Conservation (phyloP, 2,113 vertebrate genomes). For the Aptenodytes patagonicus region DNA sequence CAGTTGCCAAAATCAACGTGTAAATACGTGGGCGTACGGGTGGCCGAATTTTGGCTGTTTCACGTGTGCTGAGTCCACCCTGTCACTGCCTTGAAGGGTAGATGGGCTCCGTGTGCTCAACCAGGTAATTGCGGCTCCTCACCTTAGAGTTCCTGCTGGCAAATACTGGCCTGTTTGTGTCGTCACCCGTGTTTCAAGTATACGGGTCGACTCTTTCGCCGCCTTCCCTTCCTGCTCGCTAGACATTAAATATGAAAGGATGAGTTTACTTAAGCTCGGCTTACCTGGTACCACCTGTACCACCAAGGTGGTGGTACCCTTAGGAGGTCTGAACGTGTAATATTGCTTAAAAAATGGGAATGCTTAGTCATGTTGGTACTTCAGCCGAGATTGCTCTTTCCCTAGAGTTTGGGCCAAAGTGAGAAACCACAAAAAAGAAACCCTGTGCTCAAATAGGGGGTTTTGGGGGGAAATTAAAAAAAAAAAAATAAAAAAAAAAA, state of each 20-base stretch:
- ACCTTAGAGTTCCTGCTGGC: not conserved
- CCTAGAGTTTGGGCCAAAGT: not conserved
- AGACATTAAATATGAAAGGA: not conserved
- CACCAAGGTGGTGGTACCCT: no score
- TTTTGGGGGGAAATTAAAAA: not conserved
- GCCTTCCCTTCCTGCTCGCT: not conserved
- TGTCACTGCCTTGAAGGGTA: rapidly evolving
- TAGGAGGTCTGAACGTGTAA: not conserved
- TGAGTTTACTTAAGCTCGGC: not conserved
- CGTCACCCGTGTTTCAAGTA: rapidly evolving
- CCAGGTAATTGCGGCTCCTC: rapidly evolving
- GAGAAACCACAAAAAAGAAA: not conserved
- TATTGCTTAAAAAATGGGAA: not conserved
- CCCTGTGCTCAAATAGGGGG: not conserved
- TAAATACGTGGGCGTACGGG: rapidly evolving
- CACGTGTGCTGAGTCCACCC: rapidly evolving
- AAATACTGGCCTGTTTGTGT: not conserved
- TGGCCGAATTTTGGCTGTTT: not conserved
- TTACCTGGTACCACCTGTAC: not conserved
- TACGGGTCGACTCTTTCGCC: rapidly evolving
- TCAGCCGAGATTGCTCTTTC: not conserved
- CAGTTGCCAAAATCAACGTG: not conserved
- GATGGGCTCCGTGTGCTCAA: not conserved
- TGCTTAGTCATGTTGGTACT: conserved; percentile 22
- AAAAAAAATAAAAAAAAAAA: not conserved